Percentiles rank a stretch among this genome's conserved stretches.
Evolutionary conservation across 2,113 vertebrate genomes (phyloP).

Genomic region (Isichthys henryi): DNA sequence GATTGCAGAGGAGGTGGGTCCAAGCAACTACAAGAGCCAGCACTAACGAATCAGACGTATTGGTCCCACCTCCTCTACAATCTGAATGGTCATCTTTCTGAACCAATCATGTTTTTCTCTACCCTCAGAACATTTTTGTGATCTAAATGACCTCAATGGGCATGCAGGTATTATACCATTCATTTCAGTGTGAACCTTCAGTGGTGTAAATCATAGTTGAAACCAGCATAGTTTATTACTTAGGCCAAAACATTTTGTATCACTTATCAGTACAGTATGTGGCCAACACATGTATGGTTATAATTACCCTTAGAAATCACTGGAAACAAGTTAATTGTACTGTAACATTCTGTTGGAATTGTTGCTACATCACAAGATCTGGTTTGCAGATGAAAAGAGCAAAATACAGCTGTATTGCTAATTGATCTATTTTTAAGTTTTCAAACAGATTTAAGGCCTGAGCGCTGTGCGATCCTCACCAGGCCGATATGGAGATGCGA

Average conservation of each 20-base stretch:
- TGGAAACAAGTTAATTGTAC: neutral
- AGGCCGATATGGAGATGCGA: slow-evolving; percentile 21
- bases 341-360: neutral
- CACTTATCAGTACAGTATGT: neutral
- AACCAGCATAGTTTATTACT: neutral
- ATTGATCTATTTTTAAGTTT: neutral
- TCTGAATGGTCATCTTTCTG: neutral
- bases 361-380: neutral
- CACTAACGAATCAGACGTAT: neutral
- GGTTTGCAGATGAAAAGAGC: neutral
- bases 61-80: neutral
- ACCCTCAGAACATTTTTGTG: neutral
- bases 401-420: neutral
- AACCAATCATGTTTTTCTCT: neutral
- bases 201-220: neutral
- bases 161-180: neutral
- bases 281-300: neutral
- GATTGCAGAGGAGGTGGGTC: neutral
- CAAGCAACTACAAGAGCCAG: neutral
- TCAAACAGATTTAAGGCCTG: neutral
- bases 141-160: too few relatives aligned
- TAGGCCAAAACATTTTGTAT: neutral
- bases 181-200: neutral
- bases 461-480: neutral
- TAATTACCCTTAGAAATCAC: neutral